Base-by-base conservation (phyloP, 2,888 invertebrate species). In the Labia minor region DNA sequence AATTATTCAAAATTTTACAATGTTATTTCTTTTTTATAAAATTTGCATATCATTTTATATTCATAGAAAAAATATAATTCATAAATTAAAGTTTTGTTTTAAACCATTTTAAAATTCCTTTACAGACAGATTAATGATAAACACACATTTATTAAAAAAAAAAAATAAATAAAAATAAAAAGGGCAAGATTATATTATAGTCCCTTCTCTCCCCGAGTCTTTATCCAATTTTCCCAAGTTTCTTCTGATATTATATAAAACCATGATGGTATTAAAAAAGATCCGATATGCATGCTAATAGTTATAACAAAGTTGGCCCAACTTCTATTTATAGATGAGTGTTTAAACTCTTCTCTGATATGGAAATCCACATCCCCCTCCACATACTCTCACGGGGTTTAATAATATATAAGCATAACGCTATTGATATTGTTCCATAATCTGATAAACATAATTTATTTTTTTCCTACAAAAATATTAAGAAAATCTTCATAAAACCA, bases 391-490 rank as follows among this genome's bases (percentile, higher is more conserved):
- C 26, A 26, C 2, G 49, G 49, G 16, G 3, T 49, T 16, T 49
- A 49, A 49, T 49, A 49, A n/a, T n/a, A 49, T 14, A 49, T 49
- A 49, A 49, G 49, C 49, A 49, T 3, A 49, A 49, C 49, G 49
- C 49, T 49, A 49, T 49, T 49, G 49, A 49, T 49, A 49, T 49
- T 49, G 49, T 49, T 49, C 16, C 49, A 49, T 49, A 49, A 49
- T 49, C 49, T 11, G 16, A 49, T 49, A 2, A 49, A n/a, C 49
- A 49, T 49, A 49, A 49, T 3, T 49, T 14, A 49, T 49, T 49
- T 49, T 14, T 49, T 8, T 49, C 16, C 16, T 14, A 8, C 14
- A n/a, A 49, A 49, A 49, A 49, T 26, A 26, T n/a, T n/a, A n/a
- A n/a, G n/a, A n/a, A n/a, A n/a, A n/a, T n/a, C n/a, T n/a, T n/a